These are phyloP conservation scores for Lochmaea capreae DNA, from an alignment of 2,888 invertebrate species.

Conservation along the genomic window DNA sequence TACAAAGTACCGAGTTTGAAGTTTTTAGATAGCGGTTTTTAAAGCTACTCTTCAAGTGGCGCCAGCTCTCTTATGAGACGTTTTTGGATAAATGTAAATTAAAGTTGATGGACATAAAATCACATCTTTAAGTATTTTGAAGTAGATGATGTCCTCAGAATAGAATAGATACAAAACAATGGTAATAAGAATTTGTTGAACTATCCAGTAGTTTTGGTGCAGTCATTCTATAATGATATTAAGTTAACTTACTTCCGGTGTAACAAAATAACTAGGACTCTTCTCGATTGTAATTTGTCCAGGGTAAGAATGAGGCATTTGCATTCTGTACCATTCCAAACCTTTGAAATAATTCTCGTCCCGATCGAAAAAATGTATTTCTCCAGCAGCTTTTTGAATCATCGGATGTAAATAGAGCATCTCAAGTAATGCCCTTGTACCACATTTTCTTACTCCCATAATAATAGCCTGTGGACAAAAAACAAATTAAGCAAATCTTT, in stretches of 20 bases:
- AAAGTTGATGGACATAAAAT: too few species aligned
- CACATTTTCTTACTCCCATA: constrained; percentile 96
- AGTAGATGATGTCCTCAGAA: too few species aligned
- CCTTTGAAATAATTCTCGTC: constrained; percentile 93
- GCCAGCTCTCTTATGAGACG: too few species aligned
- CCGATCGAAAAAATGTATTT: constrained; percentile 97
- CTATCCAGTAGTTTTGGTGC: too few species aligned
- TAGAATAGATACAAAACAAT: too few species aligned
- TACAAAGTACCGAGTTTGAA: too few species aligned
- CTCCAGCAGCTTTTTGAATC: constrained; percentile 92
- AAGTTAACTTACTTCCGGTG: constrained; percentile 81
- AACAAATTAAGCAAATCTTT: background rate
- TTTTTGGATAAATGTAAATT: too few species aligned
- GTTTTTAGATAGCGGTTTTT: too few species aligned
- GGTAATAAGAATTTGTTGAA: too few species aligned
- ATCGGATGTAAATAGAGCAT: constrained; percentile 95
- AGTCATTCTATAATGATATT: background rate
- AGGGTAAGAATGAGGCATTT: constrained; percentile 93
- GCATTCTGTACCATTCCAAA: constrained; percentile 93
- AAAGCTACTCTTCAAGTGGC: too few species aligned
- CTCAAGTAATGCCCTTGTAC: constrained; percentile 94
- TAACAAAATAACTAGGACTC: constrained; percentile 97
- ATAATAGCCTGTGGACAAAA: constrained; percentile 75
- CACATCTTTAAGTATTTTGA: too few species aligned
- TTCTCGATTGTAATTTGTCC: constrained; percentile 97